Evolutionary conservation across 92 coral and sea anemone genomes (phyloP).

Genomic region (Porites divaricata): DNA sequence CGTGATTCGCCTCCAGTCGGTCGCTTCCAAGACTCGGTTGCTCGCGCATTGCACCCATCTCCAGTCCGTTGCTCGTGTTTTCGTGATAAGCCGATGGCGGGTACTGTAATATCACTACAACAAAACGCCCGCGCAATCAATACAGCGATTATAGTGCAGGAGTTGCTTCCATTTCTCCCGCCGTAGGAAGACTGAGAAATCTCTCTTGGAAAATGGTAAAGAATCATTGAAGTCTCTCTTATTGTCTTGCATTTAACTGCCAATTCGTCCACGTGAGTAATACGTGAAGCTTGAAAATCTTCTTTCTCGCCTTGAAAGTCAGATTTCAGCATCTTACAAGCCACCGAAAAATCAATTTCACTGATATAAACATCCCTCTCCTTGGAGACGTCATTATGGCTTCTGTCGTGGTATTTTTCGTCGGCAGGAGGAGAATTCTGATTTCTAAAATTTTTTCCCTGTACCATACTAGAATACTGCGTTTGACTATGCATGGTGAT

Average conservation of each 20-base stretch:
- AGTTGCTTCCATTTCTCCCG: slow-evolving; percentile 60
- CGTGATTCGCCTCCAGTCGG: not conserved
- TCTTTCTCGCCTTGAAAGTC: not conserved
- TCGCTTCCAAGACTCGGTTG: not conserved
- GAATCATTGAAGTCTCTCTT: slow-evolving; percentile 24
- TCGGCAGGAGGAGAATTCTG: not conserved
- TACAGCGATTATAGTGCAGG: slow-evolving; percentile 62
- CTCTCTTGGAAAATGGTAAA: slow-evolving; percentile 59
- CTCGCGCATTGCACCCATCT: not conserved
- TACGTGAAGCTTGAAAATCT: not conserved
- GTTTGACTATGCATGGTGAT: not conserved
- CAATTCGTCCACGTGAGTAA: not conserved
- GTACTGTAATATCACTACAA: not conserved
- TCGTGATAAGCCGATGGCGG: not conserved
- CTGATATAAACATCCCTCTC: not conserved
- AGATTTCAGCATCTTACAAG: slow-evolving; percentile 10
- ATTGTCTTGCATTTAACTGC: slow-evolving; percentile 28
- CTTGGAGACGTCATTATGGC: not conserved
- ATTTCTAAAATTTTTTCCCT: not conserved
- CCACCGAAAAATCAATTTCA: not conserved
- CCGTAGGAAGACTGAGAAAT: slow-evolving; percentile 61
- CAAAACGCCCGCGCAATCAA: slow-evolving; percentile 50
- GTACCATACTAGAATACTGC: not conserved
- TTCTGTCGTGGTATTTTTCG: not conserved
- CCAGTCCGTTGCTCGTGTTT: not conserved